Conservation (phyloP, 2,797 vertebrate genomes). For the Rhodeus uyekii region DNA sequence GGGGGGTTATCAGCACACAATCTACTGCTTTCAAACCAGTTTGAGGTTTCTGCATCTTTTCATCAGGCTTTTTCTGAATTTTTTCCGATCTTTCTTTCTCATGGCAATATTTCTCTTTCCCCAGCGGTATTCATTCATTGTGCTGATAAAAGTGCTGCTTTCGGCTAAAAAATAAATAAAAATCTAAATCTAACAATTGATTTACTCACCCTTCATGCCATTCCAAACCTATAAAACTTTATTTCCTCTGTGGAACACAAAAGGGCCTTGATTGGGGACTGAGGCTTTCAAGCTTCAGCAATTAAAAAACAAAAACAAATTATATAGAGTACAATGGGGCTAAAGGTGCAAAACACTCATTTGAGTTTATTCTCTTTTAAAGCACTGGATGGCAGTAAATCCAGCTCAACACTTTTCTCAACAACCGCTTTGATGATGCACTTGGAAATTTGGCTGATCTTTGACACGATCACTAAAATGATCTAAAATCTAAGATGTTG, state of each 20-base stretch:
- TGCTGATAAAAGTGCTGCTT: background rate
- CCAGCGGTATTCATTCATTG: background rate
- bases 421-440: too few species aligned
- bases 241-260: background rate
- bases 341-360: too few species aligned
- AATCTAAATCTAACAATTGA: background rate
- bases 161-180: background rate
- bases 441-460: too few species aligned
- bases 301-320: too few species aligned
- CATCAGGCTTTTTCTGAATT: background rate
- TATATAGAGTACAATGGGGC: too few species aligned
- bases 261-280: background rate
- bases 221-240: background rate
- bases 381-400: too few species aligned
- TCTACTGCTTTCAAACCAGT: slow-evolving; percentile 12
- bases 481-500: too few species aligned
- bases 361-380: too few species aligned
- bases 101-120: background rate
- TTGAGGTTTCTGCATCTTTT: slow-evolving; percentile 5
- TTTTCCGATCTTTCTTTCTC: background rate
- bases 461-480: too few species aligned
- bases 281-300: too few species aligned
- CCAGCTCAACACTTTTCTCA: too few species aligned
- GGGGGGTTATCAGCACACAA: background rate
- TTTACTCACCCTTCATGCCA: background rate